Percentiles rank a stretch among this genome's conserved stretches.
Conservation (phyloP, 1,140 invertebrate species). For the Leptopilina boulardi region DNA sequence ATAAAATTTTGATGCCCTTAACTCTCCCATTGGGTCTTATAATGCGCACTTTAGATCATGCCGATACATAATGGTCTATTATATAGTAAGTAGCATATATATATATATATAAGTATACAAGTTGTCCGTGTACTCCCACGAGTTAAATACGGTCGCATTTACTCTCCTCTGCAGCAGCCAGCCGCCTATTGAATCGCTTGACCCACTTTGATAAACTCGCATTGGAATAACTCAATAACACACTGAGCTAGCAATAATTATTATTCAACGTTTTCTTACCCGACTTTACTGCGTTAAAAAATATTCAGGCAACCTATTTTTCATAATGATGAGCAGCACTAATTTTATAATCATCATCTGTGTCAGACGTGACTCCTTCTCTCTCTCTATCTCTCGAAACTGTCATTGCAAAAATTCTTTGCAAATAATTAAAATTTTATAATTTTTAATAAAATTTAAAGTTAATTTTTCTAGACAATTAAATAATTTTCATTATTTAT, state of each 20-base stretch:
- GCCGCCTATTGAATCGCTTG: conserved; percentile 74
- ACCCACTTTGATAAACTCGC: conserved; percentile 76
- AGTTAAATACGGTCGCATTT: conserved; percentile 52
- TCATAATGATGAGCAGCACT: not conserved
- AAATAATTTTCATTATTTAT: too few species aligned
- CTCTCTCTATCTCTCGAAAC: too few species aligned
- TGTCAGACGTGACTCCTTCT: not conserved
- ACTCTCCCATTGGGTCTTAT: not conserved
- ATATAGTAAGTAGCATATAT: not conserved
- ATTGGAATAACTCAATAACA: conserved; percentile 75
- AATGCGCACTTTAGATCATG: not conserved
- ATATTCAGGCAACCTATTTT: conserved; percentile 39
- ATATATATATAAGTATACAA: not conserved
- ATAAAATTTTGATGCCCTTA: conserved; percentile 13
- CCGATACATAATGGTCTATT: not conserved
- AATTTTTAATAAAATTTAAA: too few species aligned
- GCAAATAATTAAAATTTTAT: too few species aligned
- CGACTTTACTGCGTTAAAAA: conserved; percentile 46
- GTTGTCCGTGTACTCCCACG: conserved; percentile 43
- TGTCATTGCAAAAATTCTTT: too few species aligned
- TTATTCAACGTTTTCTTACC: conserved; percentile 65
- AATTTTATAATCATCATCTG: not conserved
- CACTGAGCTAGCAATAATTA: conserved; percentile 71
- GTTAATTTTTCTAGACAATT: too few species aligned
- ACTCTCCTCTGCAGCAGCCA: conserved; percentile 51